Evolutionary conservation across 2,797 vertebrate genomes (phyloP), one percentile per base, ranked within the genome.

Genomic region (Selene dorsalis): DNA sequence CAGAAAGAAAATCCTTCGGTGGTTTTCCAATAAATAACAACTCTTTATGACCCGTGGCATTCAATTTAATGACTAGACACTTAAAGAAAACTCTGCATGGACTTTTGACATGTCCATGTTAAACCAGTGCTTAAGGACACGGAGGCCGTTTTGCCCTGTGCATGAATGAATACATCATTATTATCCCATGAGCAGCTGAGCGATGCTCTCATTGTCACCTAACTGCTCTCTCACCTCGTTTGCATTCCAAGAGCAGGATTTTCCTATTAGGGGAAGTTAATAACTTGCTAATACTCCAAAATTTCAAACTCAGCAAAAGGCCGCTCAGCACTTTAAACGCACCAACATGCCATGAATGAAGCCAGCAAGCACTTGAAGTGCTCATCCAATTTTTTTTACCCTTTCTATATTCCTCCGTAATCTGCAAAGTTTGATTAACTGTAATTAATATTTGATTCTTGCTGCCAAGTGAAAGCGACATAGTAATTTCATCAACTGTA

Each of bases 261-360:
- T 92, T 90, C 88, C 87, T 84, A 92, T 93, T 91, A 91, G 48
- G 65, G 67, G 64, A 79, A 91, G 83, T 93, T 92, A 94, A 93
- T 94, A 92, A 93, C 91, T 90, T 89, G 89, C 86, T 91, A 94
- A 93, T 91, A 87, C 82, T 83, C 78, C 20, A 47, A 91, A 93
- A 84, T 80, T 90, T 84, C 85, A 69, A 84, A 77, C 85, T 93
- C 91, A 93, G 91, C 89, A 92, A 87, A 89, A 87, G 79, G 66
- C 75, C 4, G 22, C 80, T 84, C 81, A 81, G 88, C 83, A 85
- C 73, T 86, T 84, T 80, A 68, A 88, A 88, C 9, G 56, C 84
- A 81, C 79, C 83, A 76, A 76, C 82, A 88, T 79, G 77, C 80
- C 30, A 52, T 17, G 48, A 82, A 78, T 55, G 38, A 73, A 88